Conservation (phyloP, 2,888 invertebrate species). For the Melinopterus prodromus region DNA sequence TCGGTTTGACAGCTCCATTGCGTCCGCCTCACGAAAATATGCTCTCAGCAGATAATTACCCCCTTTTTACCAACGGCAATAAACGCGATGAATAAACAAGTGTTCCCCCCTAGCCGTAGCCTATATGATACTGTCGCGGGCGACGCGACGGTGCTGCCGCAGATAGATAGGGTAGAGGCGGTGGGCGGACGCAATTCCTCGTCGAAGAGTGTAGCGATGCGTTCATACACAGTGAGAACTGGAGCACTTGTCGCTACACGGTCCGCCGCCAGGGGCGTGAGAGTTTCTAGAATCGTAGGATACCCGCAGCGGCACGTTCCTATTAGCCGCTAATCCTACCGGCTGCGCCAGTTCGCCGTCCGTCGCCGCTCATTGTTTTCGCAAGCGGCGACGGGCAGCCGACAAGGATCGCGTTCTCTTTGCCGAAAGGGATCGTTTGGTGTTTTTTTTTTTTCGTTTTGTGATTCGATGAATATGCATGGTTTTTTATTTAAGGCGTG, state of each 20-base stretch:
- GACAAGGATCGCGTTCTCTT: constrained; percentile 1
- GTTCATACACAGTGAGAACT: constrained; percentile 46
- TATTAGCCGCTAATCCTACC: constrained; percentile 56
- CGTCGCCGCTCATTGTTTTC: constrained; percentile 45
- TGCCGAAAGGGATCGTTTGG: neutral
- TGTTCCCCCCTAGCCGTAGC: neutral
- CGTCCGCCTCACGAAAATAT: neutral
- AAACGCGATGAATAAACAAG: neutral
- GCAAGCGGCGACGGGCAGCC: constrained; percentile 36
- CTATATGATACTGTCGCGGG: neutral
- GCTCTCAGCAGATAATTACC: neutral
- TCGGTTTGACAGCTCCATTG: neutral
- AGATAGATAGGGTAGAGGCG: constrained; percentile 8
- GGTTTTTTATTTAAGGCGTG: neutral
- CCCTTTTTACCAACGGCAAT: neutral
- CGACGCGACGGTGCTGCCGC: constrained; percentile 7
- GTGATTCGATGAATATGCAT: neutral
- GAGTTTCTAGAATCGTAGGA: constrained; percentile 54
- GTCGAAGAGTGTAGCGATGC: constrained; percentile 24
- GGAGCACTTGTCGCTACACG: constrained; percentile 53
- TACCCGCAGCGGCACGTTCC: constrained; percentile 58
- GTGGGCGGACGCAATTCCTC: constrained; percentile 4
- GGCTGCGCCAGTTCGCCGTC: constrained; percentile 12
- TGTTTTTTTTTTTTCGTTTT: neutral
- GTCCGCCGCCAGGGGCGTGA: constrained; percentile 53